A percentile compares a stretch with the other conserved stretches of the same genome.
These are phyloP conservation scores for Drosophila murphyi DNA, from an alignment of 1,140 invertebrate species.

Conservation along the genomic window DNA sequence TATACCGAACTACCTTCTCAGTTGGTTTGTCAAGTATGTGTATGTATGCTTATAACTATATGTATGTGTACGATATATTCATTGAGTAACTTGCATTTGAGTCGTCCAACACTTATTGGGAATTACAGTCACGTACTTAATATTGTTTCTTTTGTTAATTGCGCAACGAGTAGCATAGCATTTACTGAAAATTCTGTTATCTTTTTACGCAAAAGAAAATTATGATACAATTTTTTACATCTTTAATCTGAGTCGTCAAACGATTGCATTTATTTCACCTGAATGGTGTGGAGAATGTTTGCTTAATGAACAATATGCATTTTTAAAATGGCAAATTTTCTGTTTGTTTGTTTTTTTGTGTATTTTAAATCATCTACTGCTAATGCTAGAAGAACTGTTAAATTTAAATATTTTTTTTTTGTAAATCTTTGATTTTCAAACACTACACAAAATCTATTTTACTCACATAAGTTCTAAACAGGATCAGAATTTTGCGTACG, in stretches of 20 bases:
- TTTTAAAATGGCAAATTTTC: neutral
- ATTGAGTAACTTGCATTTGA: constrained; percentile 12
- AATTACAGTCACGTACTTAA: constrained; percentile 21
- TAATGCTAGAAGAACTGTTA: neutral
- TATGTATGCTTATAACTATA: neutral
- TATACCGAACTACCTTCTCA: constrained; percentile 5
- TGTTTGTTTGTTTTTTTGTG: too few species aligned
- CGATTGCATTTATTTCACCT: neutral
- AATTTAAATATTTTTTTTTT: neutral
- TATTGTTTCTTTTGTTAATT: constrained; percentile 25
- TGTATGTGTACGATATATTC: constrained; percentile 8
- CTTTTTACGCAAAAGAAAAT: constrained; percentile 10
- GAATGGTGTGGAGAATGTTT: neutral
- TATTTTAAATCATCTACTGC: neutral
- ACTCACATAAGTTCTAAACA: neutral
- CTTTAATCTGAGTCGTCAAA: neutral
- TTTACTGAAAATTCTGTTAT: neutral
- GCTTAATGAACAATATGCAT: neutral
- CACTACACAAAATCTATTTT: neutral
- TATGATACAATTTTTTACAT: neutral
- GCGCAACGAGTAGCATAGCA: constrained; percentile 10
- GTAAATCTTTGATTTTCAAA: constrained; percentile 7
- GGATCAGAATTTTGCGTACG: neutral
- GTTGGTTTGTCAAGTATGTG: neutral
- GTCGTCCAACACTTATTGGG: neutral